These are phyloP conservation scores for Anthoscopus minutus DNA, from an alignment of 2,113 vertebrate species.

Conservation along the genomic window DNA sequence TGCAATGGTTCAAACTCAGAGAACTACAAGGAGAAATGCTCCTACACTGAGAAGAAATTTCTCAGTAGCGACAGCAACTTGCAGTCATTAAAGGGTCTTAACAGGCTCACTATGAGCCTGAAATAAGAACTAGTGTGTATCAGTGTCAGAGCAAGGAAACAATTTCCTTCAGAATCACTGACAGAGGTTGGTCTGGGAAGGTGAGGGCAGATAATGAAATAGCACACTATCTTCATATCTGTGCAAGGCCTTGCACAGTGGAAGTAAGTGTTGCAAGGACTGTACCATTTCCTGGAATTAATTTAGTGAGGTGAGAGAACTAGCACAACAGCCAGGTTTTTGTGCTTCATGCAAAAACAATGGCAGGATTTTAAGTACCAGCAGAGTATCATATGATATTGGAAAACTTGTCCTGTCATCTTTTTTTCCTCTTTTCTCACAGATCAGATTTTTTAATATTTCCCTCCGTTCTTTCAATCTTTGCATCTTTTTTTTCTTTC, in stretches of 20 bases:
- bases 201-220: background rate
- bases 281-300: background rate
- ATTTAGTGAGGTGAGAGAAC: background rate
- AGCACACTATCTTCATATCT: background rate
- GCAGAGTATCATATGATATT: background rate
- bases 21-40: background rate
- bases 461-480: conserved; percentile 4
- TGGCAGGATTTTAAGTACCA: background rate
- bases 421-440: background rate
- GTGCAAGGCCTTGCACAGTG: background rate
- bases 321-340: background rate
- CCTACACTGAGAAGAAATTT: background rate
- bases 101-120: background rate
- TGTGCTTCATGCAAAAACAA: background rate
- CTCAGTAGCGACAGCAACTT: background rate
- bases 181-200: background rate
- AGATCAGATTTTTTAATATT: background rate
- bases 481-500: background rate
- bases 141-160: background rate
- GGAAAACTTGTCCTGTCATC: background rate
- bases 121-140: background rate
- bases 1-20: background rate
- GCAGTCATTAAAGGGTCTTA: background rate
- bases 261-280: background rate
- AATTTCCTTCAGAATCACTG: background rate